Base-by-base conservation (phyloP, 2,113 vertebrate genomes). In the Pithys albifrons region DNA sequence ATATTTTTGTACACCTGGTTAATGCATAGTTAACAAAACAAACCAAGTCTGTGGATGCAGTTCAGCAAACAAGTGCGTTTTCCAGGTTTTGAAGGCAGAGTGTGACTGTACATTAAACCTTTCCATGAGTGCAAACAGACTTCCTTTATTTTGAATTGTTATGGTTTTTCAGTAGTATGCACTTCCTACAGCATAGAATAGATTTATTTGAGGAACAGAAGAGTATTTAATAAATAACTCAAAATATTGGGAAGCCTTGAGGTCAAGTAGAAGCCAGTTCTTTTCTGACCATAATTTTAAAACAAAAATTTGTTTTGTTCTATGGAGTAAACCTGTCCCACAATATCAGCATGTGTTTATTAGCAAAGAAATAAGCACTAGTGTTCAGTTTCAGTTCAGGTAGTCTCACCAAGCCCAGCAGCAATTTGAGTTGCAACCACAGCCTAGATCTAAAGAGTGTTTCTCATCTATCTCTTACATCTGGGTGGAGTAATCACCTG, bases 401-500 rank as follows among this genome's bases (percentile, higher is more conserved):
- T 45, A 86, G 76, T 25, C 83, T 41, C 45, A 94, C 10, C 52
- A 92, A 93, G 76, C 72, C 83, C 73, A 88, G 64, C 12, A 92
- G 85, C 48, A 96, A 93, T 90, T 90, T 69, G 64, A 94, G 39
- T 81, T 96, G 55, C 58, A 37, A 58, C 81, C 91, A 89, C 94
- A 95, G 81, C 51, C 62, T 79, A 93, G 58, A 94, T 96, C 74
- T 96, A 80, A 93, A 85, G 54, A 85, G n/a, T 57, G 17, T 76
- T 58, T 89, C 41, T 62, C 18, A 12, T 59, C 71, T 93, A 7
- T 89, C 76, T 89, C 58, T 88, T 70, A 78, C 29, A 78, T 87
- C 88, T 79, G 77, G 69, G 82, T 81, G 92, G 75, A 75, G 83
- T 88, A 91, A 93, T 85, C 91, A 89, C 57, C 72, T 79, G 87